Conservation (phyloP, 1,140 invertebrate genomes). For the Drosophila truncata region DNA sequence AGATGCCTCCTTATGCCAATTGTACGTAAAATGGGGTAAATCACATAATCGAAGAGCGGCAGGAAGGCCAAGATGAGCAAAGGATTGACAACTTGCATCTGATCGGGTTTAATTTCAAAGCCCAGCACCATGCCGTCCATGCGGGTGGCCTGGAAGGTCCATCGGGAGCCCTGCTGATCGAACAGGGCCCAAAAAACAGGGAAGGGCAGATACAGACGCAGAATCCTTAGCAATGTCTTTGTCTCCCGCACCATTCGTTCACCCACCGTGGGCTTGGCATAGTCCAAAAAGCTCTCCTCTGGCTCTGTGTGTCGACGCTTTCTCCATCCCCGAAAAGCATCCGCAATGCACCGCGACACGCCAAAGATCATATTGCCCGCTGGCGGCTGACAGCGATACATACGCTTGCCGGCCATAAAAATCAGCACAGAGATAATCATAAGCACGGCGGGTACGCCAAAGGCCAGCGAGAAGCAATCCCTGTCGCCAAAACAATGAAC, state of each 20-base stretch:
- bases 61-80: conserved; percentile 94
- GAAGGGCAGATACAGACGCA: conserved; percentile 91
- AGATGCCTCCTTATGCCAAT: conserved; percentile 87
- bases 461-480: conserved; percentile 95
- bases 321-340: conserved; percentile 85
- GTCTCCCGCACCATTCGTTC: conserved; percentile 88
- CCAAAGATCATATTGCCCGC: conserved; percentile 93
- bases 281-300: conserved; percentile 92
- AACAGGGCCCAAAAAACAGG: conserved; percentile 95
- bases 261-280: conserved; percentile 91
- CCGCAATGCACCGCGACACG: conserved; percentile 91
- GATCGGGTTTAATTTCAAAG: conserved; percentile 92
- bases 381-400: conserved; percentile 92
- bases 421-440: conserved; percentile 95
- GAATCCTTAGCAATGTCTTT: conserved; percentile 89
- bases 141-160: conserved; percentile 96
- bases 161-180: conserved; percentile 95
- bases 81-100: conserved; percentile 96
- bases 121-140: conserved; percentile 94
- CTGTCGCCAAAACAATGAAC: conserved; percentile 93
- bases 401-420: conserved; percentile 91
- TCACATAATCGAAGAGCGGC: conserved; percentile 91
- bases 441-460: conserved; percentile 94
- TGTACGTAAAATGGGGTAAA: conserved; percentile 89
- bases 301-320: conserved; percentile 86